phyloP scores from a whole-genome alignment of 2,113 vertebrate species.

The Macquaria ambigua region DNA sequence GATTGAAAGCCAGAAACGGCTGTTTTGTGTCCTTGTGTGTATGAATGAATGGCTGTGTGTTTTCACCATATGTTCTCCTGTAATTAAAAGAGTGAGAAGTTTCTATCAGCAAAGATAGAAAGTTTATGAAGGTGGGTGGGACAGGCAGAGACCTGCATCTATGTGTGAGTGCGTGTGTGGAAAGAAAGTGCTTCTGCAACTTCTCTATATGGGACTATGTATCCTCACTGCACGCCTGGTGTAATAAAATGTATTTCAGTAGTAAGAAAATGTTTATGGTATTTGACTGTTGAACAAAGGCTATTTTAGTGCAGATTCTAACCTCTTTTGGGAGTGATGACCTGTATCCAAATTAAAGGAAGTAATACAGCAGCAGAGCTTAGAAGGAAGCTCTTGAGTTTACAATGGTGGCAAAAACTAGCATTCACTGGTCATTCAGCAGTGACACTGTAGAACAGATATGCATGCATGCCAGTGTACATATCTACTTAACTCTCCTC shows the following conservation, averaged over 20 bases:
- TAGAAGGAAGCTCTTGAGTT: not conserved
- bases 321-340: not conserved
- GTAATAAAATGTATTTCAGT: not conserved
- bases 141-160: slow-evolving; percentile 37
- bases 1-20: slow-evolving; percentile 65
- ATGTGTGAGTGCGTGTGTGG: not conserved
- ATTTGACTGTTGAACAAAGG: not conserved
- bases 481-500: not conserved
- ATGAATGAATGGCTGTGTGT: slow-evolving; percentile 48
- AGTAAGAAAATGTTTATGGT: not conserved
- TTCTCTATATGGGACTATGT: not conserved
- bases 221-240: not conserved
- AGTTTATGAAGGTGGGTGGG: slow-evolving; percentile 4
- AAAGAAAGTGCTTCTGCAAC: not conserved
- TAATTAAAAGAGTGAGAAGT: slow-evolving; percentile 60
- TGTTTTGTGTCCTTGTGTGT: slow-evolving; percentile 33
- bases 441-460: not conserved
- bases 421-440: not conserved
- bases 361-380: not conserved
- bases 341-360: not conserved
- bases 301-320: not conserved
- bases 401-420: not conserved
- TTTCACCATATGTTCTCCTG: slow-evolving; percentile 38
- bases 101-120: slow-evolving; percentile 54
- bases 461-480: not conserved